phyloP scores from a whole-genome alignment of 2,113 vertebrate species.

The Oceanites oceanicus region DNA sequence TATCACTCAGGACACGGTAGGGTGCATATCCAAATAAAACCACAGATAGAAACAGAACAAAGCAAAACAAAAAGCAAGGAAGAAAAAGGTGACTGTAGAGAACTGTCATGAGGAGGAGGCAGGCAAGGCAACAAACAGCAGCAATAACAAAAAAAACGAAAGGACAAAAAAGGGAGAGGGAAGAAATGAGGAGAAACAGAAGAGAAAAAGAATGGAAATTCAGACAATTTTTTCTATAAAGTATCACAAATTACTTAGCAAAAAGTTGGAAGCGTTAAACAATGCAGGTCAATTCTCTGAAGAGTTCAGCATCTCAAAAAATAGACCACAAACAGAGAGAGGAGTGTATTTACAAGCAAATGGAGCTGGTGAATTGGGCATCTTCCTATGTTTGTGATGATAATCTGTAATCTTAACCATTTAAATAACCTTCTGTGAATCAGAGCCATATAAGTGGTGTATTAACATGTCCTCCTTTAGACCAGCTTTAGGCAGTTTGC shows the following conservation, averaged over 20 bases:
- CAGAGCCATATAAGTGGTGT: neutral
- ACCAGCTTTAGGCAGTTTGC: neutral
- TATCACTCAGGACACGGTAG: neutral
- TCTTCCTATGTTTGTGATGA: neutral
- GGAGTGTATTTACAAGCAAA: neutral
- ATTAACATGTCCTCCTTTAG: neutral
- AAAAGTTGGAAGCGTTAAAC: neutral
- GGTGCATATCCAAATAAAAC: neutral
- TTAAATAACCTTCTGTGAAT: neutral
- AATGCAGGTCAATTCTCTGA: neutral
- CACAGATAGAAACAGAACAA: neutral
- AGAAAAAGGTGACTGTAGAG: neutral
- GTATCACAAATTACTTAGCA: neutral
- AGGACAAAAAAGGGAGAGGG: neutral
- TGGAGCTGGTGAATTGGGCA: neutral
- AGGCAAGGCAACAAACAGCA: neutral
- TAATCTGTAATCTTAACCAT: neutral
- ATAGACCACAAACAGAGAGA: neutral
- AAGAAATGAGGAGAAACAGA: neutral
- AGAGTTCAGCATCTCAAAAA: neutral
- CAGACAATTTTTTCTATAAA: fast-evolving
- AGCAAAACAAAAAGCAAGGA: neutral
- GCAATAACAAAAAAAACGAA: neutral
- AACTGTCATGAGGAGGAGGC: neutral
- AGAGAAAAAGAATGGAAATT: neutral